Evolutionary conservation across 2,797 vertebrate genomes (phyloP), one percentile per base, ranked within the genome.

Genomic region (Sebastes melanostomus): DNA sequence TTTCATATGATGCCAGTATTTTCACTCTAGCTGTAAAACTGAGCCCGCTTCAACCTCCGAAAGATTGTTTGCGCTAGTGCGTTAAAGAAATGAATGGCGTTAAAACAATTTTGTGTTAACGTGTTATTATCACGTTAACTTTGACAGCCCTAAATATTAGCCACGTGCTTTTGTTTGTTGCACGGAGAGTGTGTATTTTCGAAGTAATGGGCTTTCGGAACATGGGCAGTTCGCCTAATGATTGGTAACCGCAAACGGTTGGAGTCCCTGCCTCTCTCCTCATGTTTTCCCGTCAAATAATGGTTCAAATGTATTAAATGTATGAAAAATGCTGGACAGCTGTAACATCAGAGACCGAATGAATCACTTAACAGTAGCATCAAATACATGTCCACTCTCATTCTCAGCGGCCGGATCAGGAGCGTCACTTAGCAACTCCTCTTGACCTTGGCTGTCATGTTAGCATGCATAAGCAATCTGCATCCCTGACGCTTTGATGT

Each of bases 401-500:
- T 84, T 82, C 72, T 60, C 77, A 3, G 56, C 2, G 5, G 66
- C 61, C 61, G 73, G 76, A 71, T 69, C 6, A n/a, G 56, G 61
- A 88, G 72, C 88, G 86, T 80, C 90, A 91, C 88, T 94, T 92
- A 92, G 86, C 87, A 84, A 25, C 85, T 86, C 80, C 22, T 42
- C 50, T 58, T 92, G 93, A 94, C 93, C 93, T 93, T 94, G 90
- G 82, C 84, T 84, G 90, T 82, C 89, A 90, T 38, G 89, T 94
- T 94, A 89, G 92, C 91, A 91, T 92, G 91, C 91, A 91, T 89
- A 91, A 90, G 86, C 82, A 66, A 92, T 88, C 90, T 72, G 60
- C 91, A 86, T 89, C 85, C 66, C 74, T 70, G 78, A 82, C 34
- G 27, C 88, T 92, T 90, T 93, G 91, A 94, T 90, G 89, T 81